phyloP scores from a whole-genome alignment of 1,140 invertebrate species.

The Drosophila littoralis region DNA sequence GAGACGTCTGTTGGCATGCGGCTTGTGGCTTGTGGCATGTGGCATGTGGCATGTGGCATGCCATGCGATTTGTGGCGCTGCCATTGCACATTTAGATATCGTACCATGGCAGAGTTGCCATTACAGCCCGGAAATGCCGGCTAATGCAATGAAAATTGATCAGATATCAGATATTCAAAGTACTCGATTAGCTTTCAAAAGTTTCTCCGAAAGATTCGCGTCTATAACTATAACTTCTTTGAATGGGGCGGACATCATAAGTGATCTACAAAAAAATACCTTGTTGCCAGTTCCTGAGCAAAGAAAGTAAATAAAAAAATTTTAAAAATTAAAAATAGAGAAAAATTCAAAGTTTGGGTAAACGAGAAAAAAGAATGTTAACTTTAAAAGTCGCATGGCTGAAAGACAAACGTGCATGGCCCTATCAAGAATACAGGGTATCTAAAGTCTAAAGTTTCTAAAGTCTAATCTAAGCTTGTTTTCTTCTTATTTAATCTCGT shows the following conservation, averaged over 20 bases:
- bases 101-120: slow-evolving; percentile 20
- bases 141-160: slow-evolving; percentile 41
- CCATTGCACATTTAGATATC: slow-evolving; percentile 65
- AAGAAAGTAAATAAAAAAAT: no score
- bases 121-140: slow-evolving; percentile 39
- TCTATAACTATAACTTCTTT: no score
- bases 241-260: no score
- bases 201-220: not conserved
- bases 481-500: no score
- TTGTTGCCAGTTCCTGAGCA: not conserved
- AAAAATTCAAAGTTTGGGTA: no score
- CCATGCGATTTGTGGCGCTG: slow-evolving; percentile 59
- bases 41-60: slow-evolving; percentile 61
- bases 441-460: no score
- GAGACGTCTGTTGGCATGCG: slow-evolving; percentile 63
- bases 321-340: no score
- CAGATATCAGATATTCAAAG: slow-evolving; percentile 16
- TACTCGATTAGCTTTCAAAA: slow-evolving; percentile 9
- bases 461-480: no score
- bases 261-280: not conserved
- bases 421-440: no score
- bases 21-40: slow-evolving; percentile 32
- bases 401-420: no score
- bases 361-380: no score
- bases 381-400: no score